Conservation (phyloP, 2,113 vertebrate genomes). For the Halcyon malimbica region DNA sequence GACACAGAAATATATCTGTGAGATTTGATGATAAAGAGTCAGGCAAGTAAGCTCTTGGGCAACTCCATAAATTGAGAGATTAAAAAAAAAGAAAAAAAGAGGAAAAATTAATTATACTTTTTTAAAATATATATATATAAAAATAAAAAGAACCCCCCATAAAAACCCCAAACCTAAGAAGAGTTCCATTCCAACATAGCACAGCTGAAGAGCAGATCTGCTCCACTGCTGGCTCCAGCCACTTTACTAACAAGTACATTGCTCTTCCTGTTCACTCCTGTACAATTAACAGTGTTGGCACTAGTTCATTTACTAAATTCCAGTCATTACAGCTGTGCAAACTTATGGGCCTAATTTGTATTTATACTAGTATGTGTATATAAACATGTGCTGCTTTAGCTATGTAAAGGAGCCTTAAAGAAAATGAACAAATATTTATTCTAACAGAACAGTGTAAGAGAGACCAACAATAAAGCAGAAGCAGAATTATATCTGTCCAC, state of each 20-base stretch:
- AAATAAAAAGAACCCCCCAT: accelerated
- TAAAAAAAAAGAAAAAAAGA: too few relatives aligned
- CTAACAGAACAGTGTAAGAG: neutral
- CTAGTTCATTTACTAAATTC: conserved; percentile 35
- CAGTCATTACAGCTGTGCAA: conserved; percentile 61
- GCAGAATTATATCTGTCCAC: neutral
- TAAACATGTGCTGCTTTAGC: conserved; percentile 10
- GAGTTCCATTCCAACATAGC: neutral
- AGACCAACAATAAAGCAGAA: neutral
- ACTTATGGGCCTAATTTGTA: conserved; percentile 33
- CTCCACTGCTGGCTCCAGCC: neutral
- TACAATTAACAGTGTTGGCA: conserved; percentile 36
- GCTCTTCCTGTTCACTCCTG: neutral
- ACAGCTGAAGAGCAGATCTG: neutral
- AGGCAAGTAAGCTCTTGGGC: neutral
- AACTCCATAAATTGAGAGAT: neutral
- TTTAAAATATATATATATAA: too few relatives aligned
- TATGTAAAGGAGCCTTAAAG: conserved; percentile 20
- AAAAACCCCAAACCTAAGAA: neutral
- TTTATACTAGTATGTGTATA: conserved; percentile 30
- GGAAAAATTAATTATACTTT: too few relatives aligned
- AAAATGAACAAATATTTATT: conserved; percentile 54
- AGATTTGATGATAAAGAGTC: neutral
- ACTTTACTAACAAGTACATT: neutral
- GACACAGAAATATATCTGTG: neutral